Percentiles rank a stretch among this genome's conserved stretches.
Conservation (phyloP, 1,140 invertebrate genomes). For the Daktulosphaira vitifoliae region DNA sequence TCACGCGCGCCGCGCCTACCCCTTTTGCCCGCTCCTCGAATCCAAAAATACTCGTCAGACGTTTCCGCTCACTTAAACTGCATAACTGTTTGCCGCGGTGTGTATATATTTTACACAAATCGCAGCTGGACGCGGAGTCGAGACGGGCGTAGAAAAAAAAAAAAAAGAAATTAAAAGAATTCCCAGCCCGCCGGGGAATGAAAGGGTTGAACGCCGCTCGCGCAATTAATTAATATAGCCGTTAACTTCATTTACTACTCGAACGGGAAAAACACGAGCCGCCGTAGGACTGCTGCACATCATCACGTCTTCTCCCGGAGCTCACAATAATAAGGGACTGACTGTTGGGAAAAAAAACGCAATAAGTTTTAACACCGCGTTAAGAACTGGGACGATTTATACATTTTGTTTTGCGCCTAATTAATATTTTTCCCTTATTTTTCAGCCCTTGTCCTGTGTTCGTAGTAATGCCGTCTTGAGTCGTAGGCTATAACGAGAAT, state of each 20-base stretch:
- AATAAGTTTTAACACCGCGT: slow-evolving; percentile 7
- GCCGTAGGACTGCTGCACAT: not conserved
- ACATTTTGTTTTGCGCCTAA: slow-evolving; percentile 28
- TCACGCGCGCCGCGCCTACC: too few relatives aligned
- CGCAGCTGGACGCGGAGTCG: not conserved
- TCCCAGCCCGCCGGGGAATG: not conserved
- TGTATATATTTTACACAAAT: not conserved
- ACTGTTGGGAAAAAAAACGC: not conserved
- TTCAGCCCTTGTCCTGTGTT: not conserved
- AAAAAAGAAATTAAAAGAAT: too few relatives aligned
- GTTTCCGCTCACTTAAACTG: not conserved
- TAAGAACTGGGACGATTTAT: slow-evolving; percentile 4
- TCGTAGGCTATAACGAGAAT: too few relatives aligned
- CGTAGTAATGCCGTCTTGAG: too few relatives aligned
- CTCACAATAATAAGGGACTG: not conserved
- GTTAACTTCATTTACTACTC: slow-evolving; percentile 17
- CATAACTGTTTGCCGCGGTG: not conserved
- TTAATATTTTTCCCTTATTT: slow-evolving; percentile 19
- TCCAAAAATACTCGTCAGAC: too few relatives aligned
- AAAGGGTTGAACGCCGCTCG: slow-evolving; percentile 23
- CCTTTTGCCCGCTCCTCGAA: too few relatives aligned
- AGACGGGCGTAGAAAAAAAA: not conserved
- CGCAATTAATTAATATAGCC: slow-evolving; percentile 33
- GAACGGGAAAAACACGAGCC: not conserved
- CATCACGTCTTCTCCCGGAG: not conserved